These are phyloP conservation scores for Gouania willdenowi DNA, from an alignment of 2,797 vertebrate species.

Conservation along the genomic window DNA sequence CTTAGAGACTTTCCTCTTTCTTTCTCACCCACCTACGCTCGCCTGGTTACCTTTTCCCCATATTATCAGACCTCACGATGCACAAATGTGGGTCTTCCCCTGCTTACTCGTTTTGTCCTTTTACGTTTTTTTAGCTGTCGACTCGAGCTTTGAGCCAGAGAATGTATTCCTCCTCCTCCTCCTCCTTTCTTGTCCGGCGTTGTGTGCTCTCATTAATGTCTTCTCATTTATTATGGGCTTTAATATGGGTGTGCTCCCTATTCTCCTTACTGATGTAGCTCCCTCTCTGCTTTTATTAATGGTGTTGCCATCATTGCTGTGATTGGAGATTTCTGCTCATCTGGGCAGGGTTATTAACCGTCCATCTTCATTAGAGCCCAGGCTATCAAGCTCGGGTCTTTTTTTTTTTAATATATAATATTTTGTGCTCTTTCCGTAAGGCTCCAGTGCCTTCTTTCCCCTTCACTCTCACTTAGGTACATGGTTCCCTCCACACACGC, in stretches of 20 bases:
- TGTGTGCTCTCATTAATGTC: constrained; percentile 9
- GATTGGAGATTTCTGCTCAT: constrained; percentile 56
- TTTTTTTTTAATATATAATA: constrained; percentile 21
- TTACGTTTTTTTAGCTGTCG: constrained; percentile 13
- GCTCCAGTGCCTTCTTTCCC: constrained; percentile 50
- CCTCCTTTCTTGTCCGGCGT: constrained; percentile 20
- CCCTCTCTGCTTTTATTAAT: constrained; percentile 57
- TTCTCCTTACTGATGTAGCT: constrained; percentile 39
- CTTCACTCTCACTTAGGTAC: constrained; percentile 54
- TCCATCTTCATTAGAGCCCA: constrained; percentile 68
- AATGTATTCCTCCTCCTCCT: constrained; percentile 21
- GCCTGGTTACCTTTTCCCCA: constrained; percentile 32
- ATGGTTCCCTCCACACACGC: constrained; percentile 38
- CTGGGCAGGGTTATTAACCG: constrained; percentile 47
- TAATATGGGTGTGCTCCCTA: constrained; percentile 26
- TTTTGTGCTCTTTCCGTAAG: constrained; percentile 35
- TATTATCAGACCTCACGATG: constrained; percentile 32
- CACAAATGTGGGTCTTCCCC: constrained; percentile 4
- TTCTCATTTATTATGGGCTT: constrained; percentile 36
- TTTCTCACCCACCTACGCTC: constrained; percentile 38
- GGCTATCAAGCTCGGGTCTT: constrained; percentile 32
- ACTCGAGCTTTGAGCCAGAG: constrained; percentile 31
- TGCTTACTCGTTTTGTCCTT: constrained; percentile 8
- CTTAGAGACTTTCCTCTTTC: constrained; percentile 48
- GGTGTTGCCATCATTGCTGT: constrained; percentile 16